Evolutionary conservation across 2,888 invertebrate genomes (phyloP), one percentile per base, ranked within the genome.

Genomic region (Eretmocerus hayati): DNA sequence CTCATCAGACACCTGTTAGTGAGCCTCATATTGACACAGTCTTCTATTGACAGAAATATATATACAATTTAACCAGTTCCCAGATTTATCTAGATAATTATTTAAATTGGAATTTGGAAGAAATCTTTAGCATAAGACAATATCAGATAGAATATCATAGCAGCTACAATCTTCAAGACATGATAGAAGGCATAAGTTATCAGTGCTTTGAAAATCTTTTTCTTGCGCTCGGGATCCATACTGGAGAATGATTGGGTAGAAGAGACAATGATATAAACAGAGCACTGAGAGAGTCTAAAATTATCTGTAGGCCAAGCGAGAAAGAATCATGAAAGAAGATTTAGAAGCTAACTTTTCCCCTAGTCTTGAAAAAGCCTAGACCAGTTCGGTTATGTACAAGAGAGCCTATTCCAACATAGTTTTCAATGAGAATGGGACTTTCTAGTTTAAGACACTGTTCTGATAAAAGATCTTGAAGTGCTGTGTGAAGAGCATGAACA

Each of bases 301-400:
- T n/a, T n/a, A n/a, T n/a, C n/a, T n/a, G n/a, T n/a, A n/a, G n/a
- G n/a, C n/a, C n/a, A n/a, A n/a, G n/a, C n/a, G n/a, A n/a, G n/a
- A n/a, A n/a, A n/a, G n/a, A n/a, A n/a, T n/a, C n/a, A n/a, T n/a
- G 5, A 18, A 19, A 21, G 20, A 42, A 42, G 19, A 43, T 39
- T 43, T 40, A 52, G 42, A 87, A 88, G 69, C 90, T 89, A 64
- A 90, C 83, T 69, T 87, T 87, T 57, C 90, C 89, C 58, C 90
- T 77, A 52, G 89, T 87, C 74, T 89, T 87, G 72, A 88, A 90
- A 74, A 88, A 91, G 2, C 91, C 91, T 67, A 91, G 76, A 56
- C 82, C 79, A 58, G 87, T 85, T 62, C 87, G 84, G 72, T 91
- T 91, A 66, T 88, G 87, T 5, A 91, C 77, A 36, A 90, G 70